These are phyloP conservation scores for Dendrocopos noguchii DNA, from an alignment of 2,113 vertebrate species.

Conservation along the genomic window DNA sequence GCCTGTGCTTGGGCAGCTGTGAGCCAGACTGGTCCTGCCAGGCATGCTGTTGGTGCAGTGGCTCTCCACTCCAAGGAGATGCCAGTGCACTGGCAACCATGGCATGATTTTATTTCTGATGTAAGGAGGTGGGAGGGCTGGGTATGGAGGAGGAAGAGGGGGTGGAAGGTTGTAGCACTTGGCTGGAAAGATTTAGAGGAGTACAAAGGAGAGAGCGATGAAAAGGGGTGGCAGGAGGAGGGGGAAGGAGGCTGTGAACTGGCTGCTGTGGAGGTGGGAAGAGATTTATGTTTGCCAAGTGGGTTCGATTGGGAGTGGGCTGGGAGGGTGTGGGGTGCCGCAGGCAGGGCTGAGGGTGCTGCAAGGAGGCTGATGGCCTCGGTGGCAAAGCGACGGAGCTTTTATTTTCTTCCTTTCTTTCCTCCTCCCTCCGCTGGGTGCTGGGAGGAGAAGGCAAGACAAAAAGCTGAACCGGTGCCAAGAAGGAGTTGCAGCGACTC, in stretches of 20 bases:
- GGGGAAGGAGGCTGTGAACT: neutral
- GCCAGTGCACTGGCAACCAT: neutral
- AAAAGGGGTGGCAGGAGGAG: neutral
- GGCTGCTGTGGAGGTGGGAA: neutral
- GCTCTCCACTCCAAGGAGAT: fast-evolving
- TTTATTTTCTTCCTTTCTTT: neutral
- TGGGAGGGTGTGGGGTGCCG: neutral
- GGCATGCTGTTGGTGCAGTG: fast-evolving
- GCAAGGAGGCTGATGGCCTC: neutral
- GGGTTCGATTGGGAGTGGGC: neutral
- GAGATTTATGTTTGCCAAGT: neutral
- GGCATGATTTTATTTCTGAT: neutral
- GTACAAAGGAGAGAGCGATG: neutral
- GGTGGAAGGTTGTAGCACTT: neutral
- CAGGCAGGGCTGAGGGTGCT: neutral
- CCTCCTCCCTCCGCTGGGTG: neutral
- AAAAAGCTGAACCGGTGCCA: conserved; percentile 72
- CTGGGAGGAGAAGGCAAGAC: conserved; percentile 36
- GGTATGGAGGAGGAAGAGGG: neutral
- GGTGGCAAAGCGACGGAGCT: neutral
- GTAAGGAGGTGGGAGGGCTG: neutral
- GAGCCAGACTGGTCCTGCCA: neutral
- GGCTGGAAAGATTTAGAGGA: conserved; percentile 16
- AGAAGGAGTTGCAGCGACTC: conserved; percentile 66
- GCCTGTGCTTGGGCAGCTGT: fast-evolving